These are phyloP conservation scores for Rhabdornis inornatus DNA, from an alignment of 2,113 vertebrate genomes.

Conservation along the genomic window DNA sequence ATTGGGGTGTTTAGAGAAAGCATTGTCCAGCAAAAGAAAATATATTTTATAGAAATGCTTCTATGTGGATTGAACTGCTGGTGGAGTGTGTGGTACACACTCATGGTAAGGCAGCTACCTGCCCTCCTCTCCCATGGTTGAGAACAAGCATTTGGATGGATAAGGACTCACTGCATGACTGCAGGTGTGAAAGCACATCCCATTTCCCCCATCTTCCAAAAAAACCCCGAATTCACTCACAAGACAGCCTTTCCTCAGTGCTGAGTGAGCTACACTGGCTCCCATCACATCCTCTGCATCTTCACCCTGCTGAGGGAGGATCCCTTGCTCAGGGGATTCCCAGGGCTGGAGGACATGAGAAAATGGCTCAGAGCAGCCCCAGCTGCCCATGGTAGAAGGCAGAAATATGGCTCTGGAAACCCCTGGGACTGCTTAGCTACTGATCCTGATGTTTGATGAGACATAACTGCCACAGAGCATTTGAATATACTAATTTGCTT, in stretches of 20 bases:
- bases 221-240: not conserved
- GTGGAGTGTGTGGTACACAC: not conserved
- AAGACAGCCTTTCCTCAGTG: not conserved
- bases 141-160: not conserved
- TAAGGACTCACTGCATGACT: not conserved
- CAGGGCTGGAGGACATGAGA: accelerated
- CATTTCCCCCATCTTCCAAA: not conserved
- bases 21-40: not conserved
- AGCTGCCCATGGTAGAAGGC: not conserved
- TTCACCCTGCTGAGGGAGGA: not conserved
- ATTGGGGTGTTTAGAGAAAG: not conserved
- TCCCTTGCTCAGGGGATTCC: not conserved
- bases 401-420: not conserved
- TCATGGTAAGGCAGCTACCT: not conserved
- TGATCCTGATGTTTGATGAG: not conserved
- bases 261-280: not conserved
- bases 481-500: not conserved
- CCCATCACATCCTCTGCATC: not conserved
- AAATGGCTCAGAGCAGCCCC: not conserved
- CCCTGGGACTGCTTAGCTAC: not conserved
- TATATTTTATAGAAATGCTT: not conserved
- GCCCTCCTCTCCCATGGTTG: accelerated
- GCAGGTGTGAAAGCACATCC: not conserved
- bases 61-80: not conserved
- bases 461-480: not conserved